Base-by-base conservation (phyloP, 2,888 invertebrate species). In the Phortica okadai region DNA sequence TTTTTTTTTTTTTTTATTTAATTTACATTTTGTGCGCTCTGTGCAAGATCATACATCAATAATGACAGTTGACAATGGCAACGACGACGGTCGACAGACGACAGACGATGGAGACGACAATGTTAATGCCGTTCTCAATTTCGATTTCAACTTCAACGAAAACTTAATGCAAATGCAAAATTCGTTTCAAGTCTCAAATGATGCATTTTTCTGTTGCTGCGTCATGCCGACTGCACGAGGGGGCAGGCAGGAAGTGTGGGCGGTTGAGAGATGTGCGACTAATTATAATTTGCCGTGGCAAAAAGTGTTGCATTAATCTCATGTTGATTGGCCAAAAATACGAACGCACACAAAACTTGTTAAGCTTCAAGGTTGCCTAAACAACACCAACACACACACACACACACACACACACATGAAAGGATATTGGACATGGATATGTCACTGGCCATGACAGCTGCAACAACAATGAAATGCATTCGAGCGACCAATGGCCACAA, bases 41-140 rank as follows among this genome's bases (percentile, higher is more conserved):
- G 83, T 81, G 84, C 86, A 82, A 88, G 87, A 87, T 84, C 86
- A 82, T 85, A 80, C 88, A 86, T 88, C 88, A 88, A 86, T 84
- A 86, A 86, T 83, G 84, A 82, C 84, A 83, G 78, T 78, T 82
- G 81, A 87, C 86, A 86, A 85, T 85, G 82, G 80, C 81, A 25
- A 50, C 50, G 50, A 14, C 50, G n/a, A 62, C 54, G n/a, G 14
- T n/a, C 10, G 45, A 6, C 10, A 33, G 16, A 25, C 70, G 45
- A 73, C 73, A 42, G 25, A 44, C 74, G 62, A 66, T 6, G 14
- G 14, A 8, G 14, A 50, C 50, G 14, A 50, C 50, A 8, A 50
- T 50, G 33, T 33, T 33, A 33, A 33, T 33, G 1, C 33, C 6
- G 14, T 50, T 2, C 8, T 11, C 50, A 6, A 50, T 11, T 50